Evolutionary conservation across 2,113 vertebrate species (phyloP).

Genomic region (Hyperopisus bebe): DNA sequence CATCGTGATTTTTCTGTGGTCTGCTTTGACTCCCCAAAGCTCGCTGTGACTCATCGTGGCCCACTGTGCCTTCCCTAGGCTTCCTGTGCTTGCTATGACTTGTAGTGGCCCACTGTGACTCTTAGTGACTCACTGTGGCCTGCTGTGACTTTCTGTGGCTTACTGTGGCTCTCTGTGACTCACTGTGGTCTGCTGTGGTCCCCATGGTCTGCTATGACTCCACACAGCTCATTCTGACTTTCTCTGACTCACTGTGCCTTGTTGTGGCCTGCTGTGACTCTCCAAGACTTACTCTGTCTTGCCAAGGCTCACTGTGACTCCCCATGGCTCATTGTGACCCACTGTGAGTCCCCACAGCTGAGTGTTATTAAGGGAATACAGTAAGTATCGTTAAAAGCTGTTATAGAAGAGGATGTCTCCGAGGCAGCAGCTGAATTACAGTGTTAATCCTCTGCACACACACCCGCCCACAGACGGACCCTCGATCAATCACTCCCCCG

Average conservation of each 20-base stretch:
- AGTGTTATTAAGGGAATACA: neutral
- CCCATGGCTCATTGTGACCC: neutral
- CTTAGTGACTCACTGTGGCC: neutral
- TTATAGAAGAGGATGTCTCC: neutral
- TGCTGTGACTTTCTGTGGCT: neutral
- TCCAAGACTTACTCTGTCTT: neutral
- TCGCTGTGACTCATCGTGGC: neutral
- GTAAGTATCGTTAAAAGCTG: neutral
- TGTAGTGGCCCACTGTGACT: neutral
- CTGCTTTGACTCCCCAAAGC: neutral
- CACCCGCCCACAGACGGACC: conserved; percentile 25
- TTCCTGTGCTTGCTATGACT: neutral
- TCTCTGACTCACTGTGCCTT: neutral
- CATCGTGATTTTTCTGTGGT: neutral
- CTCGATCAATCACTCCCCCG: conserved; percentile 19
- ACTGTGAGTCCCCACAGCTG: neutral
- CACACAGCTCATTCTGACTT: neutral
- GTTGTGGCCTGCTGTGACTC: neutral
- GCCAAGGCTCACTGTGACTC: neutral
- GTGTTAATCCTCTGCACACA: conserved; percentile 16
- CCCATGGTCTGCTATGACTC: neutral
- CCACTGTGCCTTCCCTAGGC: neutral
- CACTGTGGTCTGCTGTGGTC: neutral
- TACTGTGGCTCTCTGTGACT: neutral
- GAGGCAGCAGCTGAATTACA: conserved; percentile 38